Conservation (phyloP, 2,888 invertebrate genomes). For the Cerastoderma edule region DNA sequence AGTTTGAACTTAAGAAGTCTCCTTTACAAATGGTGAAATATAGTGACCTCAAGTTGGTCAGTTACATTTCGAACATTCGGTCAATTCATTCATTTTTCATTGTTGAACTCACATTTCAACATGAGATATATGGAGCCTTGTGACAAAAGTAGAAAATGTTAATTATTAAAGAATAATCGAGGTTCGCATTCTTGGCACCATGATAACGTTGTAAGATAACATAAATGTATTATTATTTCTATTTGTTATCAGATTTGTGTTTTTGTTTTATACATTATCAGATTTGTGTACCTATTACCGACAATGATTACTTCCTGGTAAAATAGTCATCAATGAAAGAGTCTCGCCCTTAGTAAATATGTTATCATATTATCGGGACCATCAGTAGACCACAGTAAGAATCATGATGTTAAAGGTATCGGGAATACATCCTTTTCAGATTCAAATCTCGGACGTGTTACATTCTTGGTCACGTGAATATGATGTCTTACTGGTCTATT, state of each 20-base stretch:
- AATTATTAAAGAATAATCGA: not conserved
- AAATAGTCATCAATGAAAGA: not conserved
- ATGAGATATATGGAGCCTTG: not conserved
- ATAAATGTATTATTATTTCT: no score
- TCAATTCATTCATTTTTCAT: not conserved
- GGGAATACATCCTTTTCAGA: no score
- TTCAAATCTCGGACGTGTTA: no score
- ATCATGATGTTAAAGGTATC: no score
- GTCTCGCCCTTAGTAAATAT: not conserved
- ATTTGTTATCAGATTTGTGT: not conserved
- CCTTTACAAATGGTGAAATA: no score
- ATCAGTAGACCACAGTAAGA: no score
- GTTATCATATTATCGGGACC: slow-evolving; percentile 8
- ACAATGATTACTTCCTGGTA: slow-evolving; percentile 24
- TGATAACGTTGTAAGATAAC: no score
- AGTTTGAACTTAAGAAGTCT: no score
- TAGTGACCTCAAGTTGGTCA: no score
- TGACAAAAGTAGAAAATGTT: not conserved
- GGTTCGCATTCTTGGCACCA: not conserved
- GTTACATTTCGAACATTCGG: not conserved
- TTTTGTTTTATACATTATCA: not conserved
- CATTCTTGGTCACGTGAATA: no score
- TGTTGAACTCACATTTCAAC: not conserved
- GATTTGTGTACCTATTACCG: slow-evolving; percentile 3
- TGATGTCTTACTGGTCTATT: no score